These are phyloP conservation scores for Catocala nupta DNA, from an alignment of 2,888 invertebrate species.

Conservation along the genomic window DNA sequence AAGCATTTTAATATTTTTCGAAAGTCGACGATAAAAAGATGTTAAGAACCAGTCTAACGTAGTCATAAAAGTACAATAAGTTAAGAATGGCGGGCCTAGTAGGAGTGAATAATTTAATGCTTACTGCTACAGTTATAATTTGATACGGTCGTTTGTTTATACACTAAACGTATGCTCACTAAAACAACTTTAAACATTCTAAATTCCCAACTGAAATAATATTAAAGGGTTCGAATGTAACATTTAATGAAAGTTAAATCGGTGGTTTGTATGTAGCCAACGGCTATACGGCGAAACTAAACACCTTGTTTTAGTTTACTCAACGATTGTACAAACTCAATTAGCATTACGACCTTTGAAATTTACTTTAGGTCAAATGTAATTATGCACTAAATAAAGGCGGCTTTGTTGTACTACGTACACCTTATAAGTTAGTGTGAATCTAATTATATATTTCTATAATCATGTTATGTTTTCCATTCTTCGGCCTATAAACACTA, in stretches of 20 bases:
- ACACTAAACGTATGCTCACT: slow-evolving; percentile 24
- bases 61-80: slow-evolving; percentile 28
- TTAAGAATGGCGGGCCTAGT: slow-evolving; percentile 20
- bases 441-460: no score
- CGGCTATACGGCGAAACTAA: slow-evolving; percentile 68
- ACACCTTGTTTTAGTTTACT: slow-evolving; percentile 74
- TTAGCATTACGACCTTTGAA: slow-evolving; percentile 73
- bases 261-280: slow-evolving; percentile 62
- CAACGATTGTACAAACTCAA: slow-evolving; percentile 75
- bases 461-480: no score
- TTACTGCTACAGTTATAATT: slow-evolving; percentile 27
- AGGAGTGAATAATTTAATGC: slow-evolving; percentile 35
- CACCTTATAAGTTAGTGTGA: slow-evolving; percentile 27
- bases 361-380: slow-evolving; percentile 64
- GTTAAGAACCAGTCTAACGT: slow-evolving; percentile 33
- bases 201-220: slow-evolving; percentile 51
- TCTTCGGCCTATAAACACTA: no score
- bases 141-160: slow-evolving; percentile 24
- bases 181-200: slow-evolving; percentile 45
- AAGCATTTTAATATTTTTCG: slow-evolving; percentile 54
- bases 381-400: slow-evolving; percentile 55
- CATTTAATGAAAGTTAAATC: slow-evolving; percentile 66
- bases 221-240: slow-evolving; percentile 66
- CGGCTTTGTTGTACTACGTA: slow-evolving; percentile 33
- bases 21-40: slow-evolving; percentile 44